A percentile compares a stretch with the other conserved stretches of the same genome.
These are phyloP conservation scores for Tromatobia lineatoria DNA, from an alignment of 2,888 invertebrate genomes.

Conservation along the genomic window DNA sequence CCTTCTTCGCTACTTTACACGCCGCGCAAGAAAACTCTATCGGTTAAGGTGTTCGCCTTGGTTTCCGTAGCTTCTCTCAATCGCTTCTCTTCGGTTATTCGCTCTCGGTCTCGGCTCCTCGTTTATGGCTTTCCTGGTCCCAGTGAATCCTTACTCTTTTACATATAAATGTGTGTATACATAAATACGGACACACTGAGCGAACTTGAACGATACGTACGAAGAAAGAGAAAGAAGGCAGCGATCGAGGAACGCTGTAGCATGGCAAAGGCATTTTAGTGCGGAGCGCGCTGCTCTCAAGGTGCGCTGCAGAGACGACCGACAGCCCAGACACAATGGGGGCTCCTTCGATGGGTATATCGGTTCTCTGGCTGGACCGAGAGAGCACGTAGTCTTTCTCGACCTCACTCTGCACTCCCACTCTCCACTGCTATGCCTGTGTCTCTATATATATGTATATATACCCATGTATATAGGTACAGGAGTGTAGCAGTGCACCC, in stretches of 20 bases:
- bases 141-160: constrained; percentile 24
- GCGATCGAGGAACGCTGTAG: constrained; percentile 30
- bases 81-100: constrained; percentile 41
- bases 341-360: constrained; percentile 60
- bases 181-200: background rate
- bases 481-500: constrained; percentile 31
- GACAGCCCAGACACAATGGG: constrained; percentile 61
- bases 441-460: constrained; percentile 6
- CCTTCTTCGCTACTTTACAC: constrained; percentile 14
- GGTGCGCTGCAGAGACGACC: constrained; percentile 52
- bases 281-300: constrained; percentile 33
- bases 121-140: constrained; percentile 44
- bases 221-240: constrained; percentile 14
- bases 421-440: constrained; percentile 2
- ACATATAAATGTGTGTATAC: background rate
- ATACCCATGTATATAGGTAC: constrained; percentile 1
- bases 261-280: constrained; percentile 53
- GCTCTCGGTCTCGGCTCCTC: constrained; percentile 2
- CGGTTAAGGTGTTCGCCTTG: constrained; percentile 56
- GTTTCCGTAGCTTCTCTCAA: constrained; percentile 21
- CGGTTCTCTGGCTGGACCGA: constrained; percentile 54
- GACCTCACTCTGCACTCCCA: constrained; percentile 32
- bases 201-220: constrained; percentile 10
- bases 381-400: constrained; percentile 44
- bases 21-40: constrained; percentile 11